A percentile compares a stretch with the other conserved stretches of the same genome.
Conservation (phyloP, 1,140 invertebrate species). For the Drosophila sucinea region DNA sequence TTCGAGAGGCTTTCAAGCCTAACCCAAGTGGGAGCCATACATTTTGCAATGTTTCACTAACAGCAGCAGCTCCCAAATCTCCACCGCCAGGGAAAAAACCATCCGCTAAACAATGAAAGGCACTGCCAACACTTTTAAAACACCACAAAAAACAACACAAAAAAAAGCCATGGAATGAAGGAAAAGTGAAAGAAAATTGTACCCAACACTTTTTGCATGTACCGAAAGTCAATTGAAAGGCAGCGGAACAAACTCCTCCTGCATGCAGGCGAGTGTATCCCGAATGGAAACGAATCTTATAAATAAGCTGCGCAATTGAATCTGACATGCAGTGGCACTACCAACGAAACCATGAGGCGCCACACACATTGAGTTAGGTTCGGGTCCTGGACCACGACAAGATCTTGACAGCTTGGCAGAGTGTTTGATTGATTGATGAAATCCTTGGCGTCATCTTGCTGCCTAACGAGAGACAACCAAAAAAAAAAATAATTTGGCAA, state of each 20-base stretch:
- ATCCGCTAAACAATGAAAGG: slow-evolving; percentile 57
- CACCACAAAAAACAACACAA: slow-evolving; percentile 29
- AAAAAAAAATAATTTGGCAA: no score
- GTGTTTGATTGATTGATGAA: slow-evolving; percentile 64
- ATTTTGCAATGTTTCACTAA: slow-evolving; percentile 69
- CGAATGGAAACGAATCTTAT: slow-evolving; percentile 39
- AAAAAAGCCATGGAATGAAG: background rate
- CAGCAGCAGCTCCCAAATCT: slow-evolving; percentile 26
- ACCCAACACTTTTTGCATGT: slow-evolving; percentile 33
- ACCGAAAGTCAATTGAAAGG: slow-evolving; percentile 64
- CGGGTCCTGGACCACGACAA: slow-evolving; percentile 20
- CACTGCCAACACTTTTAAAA: slow-evolving; percentile 51
- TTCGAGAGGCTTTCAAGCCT: slow-evolving; percentile 49
- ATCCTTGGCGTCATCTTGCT: slow-evolving; percentile 9
- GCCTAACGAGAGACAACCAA: background rate
- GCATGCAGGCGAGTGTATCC: slow-evolving; percentile 39
- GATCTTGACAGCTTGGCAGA: slow-evolving; percentile 23
- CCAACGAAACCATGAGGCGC: slow-evolving; percentile 11
- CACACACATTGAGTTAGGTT: slow-evolving; percentile 12
- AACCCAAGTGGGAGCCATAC: slow-evolving; percentile 71
- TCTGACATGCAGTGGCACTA: slow-evolving; percentile 48
- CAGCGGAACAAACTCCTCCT: slow-evolving; percentile 31
- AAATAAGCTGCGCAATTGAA: slow-evolving; percentile 65
- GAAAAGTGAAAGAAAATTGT: slow-evolving; percentile 2
- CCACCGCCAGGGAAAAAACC: slow-evolving; percentile 16